These are phyloP conservation scores for Crotalus viridis DNA, from an alignment of 2,113 vertebrate species.

Conservation along the genomic window DNA sequence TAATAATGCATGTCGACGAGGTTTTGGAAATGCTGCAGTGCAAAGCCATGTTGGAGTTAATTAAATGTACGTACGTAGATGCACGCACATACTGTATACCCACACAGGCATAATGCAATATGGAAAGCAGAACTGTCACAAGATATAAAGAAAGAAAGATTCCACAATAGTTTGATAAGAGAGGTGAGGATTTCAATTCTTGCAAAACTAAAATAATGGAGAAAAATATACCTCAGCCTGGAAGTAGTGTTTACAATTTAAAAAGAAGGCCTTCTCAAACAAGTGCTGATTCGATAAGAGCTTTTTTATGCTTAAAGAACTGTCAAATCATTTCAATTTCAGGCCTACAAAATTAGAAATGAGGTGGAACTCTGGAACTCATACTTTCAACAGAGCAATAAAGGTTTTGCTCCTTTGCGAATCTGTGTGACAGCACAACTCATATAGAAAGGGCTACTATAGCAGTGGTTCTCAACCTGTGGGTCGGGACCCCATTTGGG, in stretches of 20 bases:
- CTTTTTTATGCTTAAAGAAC: background rate
- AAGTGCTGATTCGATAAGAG: too few species aligned
- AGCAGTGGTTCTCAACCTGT: too few species aligned
- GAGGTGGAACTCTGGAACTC: background rate
- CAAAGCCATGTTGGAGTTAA: conserved; percentile 23
- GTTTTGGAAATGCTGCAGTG: conserved; percentile 36
- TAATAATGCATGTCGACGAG: conserved; percentile 43
- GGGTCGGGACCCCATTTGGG: too few species aligned
- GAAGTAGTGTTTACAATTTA: background rate
- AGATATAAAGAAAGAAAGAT: background rate
- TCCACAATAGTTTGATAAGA: background rate
- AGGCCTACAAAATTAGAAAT: background rate
- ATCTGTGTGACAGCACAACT: background rate
- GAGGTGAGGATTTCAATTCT: background rate
- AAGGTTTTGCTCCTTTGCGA: background rate
- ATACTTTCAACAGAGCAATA: background rate
- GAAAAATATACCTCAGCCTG: background rate
- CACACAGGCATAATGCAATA: conserved; percentile 25
- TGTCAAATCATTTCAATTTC: background rate
- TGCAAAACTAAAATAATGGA: conserved; percentile 21
- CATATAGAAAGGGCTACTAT: background rate
- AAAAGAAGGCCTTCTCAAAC: background rate
- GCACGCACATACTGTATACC: background rate
- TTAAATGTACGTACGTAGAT: conserved; percentile 34
- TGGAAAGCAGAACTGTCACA: conserved; percentile 7